A percentile compares a stretch with the other conserved stretches of the same genome.
These are phyloP conservation scores for Epizoanthus ramosus DNA, from an alignment of 92 coral and sea anemone species.

Conservation along the genomic window DNA sequence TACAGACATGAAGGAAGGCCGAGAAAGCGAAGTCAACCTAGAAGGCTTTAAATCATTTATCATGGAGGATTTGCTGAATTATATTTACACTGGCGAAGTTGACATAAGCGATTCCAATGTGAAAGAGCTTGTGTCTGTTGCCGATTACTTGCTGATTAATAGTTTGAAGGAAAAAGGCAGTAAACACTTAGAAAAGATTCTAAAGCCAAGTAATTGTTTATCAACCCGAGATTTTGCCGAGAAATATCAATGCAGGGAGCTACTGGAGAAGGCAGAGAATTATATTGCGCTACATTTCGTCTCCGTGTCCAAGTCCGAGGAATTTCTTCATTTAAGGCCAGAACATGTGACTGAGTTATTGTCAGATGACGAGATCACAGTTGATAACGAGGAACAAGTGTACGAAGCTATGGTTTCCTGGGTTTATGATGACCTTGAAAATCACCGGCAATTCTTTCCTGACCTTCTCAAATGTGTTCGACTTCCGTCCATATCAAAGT, in stretches of 20 bases:
- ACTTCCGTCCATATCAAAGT: constrained; percentile 76
- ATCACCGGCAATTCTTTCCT: constrained; percentile 61
- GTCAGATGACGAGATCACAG: constrained; percentile 74
- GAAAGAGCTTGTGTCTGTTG: constrained; percentile 85
- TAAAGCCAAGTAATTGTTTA: constrained; percentile 83
- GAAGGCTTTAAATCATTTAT: constrained; percentile 70
- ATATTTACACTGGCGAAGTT: constrained; percentile 87
- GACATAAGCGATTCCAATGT: constrained; percentile 76
- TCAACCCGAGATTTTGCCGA: constrained; percentile 88
- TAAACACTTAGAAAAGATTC: constrained; percentile 62
- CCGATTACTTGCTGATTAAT: constrained; percentile 79
- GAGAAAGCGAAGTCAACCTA: constrained; percentile 50
- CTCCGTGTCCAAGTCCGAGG: constrained; percentile 86
- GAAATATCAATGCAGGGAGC: constrained; percentile 78
- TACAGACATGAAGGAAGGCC: constrained; percentile 82
- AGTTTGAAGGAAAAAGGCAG: constrained; percentile 85
- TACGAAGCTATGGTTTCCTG: constrained; percentile 88
- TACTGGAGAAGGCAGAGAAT: constrained; percentile 67
- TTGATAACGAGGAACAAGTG: constrained; percentile 83
- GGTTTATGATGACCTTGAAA: constrained; percentile 79
- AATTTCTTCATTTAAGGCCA: constrained; percentile 62
- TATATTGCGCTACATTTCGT: constrained; percentile 79
- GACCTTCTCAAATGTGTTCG: constrained; percentile 74
- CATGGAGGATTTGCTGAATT: constrained; percentile 88
- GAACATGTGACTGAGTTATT: constrained; percentile 76